Evolutionary conservation across 1,140 invertebrate genomes (phyloP).

Genomic region (Camponotus pennsylvanicus): DNA sequence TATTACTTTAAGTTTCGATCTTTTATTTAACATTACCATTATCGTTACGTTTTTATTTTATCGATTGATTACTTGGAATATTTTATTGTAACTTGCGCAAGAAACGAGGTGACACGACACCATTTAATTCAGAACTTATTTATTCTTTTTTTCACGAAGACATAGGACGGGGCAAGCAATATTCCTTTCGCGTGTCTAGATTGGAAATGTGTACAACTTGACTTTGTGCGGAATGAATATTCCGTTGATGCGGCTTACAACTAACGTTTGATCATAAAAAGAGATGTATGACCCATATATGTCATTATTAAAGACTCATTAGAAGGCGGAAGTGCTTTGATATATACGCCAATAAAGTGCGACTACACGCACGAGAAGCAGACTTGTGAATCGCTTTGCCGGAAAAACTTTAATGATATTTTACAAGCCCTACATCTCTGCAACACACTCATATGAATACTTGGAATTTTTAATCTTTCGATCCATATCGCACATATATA

Average conservation of each 20-base stretch:
- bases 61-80: neutral
- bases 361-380: constrained; percentile 32
- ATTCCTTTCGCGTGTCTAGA: constrained; percentile 8
- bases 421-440: constrained; percentile 3
- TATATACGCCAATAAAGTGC: neutral
- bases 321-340: constrained; percentile 45
- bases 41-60: constrained; percentile 9
- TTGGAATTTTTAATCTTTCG: constrained; percentile 17
- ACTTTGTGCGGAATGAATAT: neutral
- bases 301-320: constrained; percentile 49
- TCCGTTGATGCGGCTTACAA: neutral
- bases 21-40: constrained; percentile 39
- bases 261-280: constrained; percentile 8
- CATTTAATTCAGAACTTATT: constrained; percentile 2
- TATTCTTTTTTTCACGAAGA: constrained; percentile 22
- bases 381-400: constrained; percentile 43
- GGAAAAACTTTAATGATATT: constrained; percentile 3
- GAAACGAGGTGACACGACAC: neutral
- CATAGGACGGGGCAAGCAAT: neutral
- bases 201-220: neutral
- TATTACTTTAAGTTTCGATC: constrained; percentile 45
- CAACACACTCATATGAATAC: constrained; percentile 1
- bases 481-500: constrained; percentile 5
- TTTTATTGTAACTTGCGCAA: constrained; percentile 23
- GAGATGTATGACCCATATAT: constrained; percentile 40